These are phyloP conservation scores for Campopleginae sp. DNA, from an alignment of 2,888 invertebrate genomes.

Conservation along the genomic window DNA sequence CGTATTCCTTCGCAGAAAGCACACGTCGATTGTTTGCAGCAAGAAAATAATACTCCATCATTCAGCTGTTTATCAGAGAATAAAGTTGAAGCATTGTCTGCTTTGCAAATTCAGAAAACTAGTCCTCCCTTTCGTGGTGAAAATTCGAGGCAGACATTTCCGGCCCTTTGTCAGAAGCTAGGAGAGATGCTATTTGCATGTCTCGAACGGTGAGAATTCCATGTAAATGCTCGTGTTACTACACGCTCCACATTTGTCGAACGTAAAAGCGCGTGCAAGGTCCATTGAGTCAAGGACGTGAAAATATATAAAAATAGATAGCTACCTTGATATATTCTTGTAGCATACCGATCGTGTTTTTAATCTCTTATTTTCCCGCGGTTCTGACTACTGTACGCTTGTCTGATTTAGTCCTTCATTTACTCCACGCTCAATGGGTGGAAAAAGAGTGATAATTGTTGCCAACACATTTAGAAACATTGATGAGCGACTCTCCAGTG, in stretches of 20 bases:
- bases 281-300: slow-evolving; percentile 79
- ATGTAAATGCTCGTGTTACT: slow-evolving; percentile 71
- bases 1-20: not conserved
- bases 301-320: slow-evolving; percentile 57
- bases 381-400: not conserved
- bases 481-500: not conserved
- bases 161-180: not conserved
- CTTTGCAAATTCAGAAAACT: not conserved
- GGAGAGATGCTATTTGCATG: slow-evolving; percentile 76
- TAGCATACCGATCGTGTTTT: slow-evolving; percentile 71
- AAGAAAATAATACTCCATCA: not conserved
- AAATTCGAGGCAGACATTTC: not conserved
- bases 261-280: slow-evolving; percentile 74
- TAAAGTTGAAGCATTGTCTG: not conserved
- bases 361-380: slow-evolving; percentile 51
- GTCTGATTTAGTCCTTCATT: slow-evolving; percentile 13
- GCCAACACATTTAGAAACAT: not conserved
- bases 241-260: slow-evolving; percentile 74
- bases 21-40: not conserved
- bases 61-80: not conserved
- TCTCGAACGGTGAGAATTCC: slow-evolving; percentile 51
- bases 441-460: slow-evolving; percentile 1
- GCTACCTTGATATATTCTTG: slow-evolving; percentile 18
- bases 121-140: not conserved
- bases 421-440: not conserved